Percentiles rank a stretch among this genome's conserved stretches.
Evolutionary conservation across 2,888 invertebrate genomes (phyloP).

Genomic region (Troglohyphantes excavatus): DNA sequence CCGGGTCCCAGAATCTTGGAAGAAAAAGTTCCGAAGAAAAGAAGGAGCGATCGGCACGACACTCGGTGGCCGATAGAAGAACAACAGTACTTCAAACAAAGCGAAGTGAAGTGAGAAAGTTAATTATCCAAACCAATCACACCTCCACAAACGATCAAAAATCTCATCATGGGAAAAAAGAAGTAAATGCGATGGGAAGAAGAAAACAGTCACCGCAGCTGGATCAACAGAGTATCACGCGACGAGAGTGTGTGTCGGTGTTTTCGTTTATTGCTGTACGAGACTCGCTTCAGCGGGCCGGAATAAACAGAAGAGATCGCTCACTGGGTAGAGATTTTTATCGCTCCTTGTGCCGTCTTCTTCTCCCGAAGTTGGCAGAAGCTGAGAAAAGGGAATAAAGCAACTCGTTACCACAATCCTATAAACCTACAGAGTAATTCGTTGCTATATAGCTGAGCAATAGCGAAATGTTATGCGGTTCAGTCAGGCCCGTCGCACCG

Average conservation of each 20-base stretch:
- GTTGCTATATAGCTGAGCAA: too few relatives aligned
- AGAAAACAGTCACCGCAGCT: constrained; percentile 19
- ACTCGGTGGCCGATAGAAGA: constrained; percentile 26
- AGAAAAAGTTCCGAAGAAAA: not conserved
- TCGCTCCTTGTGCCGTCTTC: constrained; percentile 10
- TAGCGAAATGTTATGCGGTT: too few relatives aligned
- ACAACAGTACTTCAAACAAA: constrained; percentile 15
- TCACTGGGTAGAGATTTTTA: constrained; percentile 43
- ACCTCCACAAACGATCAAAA: constrained; percentile 38
- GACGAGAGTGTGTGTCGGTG: constrained; percentile 19
- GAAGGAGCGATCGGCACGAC: constrained; percentile 43
- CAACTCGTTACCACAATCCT: not conserved
- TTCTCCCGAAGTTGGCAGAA: constrained; percentile 12
- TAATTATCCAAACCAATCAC: constrained; percentile 61
- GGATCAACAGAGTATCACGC: constrained; percentile 39
- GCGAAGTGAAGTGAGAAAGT: constrained; percentile 5
- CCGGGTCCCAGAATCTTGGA: constrained; percentile 20
- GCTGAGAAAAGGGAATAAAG: constrained; percentile 9
- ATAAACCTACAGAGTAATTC: too few relatives aligned
- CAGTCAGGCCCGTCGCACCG: too few relatives aligned
- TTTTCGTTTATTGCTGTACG: constrained; percentile 54
- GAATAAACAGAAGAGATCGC: constrained; percentile 37
- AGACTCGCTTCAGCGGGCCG: constrained; percentile 36
- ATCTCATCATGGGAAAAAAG: constrained; percentile 12
- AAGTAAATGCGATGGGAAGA: constrained; percentile 7